Percentiles rank a stretch among this genome's conserved stretches.
Evolutionary conservation across 1,140 invertebrate species (phyloP).

Genomic region (Brachionus plicatilis): DNA sequence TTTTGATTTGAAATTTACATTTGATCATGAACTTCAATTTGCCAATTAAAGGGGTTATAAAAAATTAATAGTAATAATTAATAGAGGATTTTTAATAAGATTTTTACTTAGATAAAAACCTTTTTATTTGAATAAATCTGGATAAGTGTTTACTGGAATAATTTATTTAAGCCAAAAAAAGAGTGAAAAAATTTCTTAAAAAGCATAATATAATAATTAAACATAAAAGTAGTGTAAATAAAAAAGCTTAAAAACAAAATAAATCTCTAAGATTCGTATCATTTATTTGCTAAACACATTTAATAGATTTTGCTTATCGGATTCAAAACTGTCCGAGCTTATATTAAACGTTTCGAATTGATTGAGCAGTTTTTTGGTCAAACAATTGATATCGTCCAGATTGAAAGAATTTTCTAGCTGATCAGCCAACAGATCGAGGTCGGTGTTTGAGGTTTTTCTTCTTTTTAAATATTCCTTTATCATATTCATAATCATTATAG

Average conservation of each 20-base stretch:
- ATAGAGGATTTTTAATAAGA: no score
- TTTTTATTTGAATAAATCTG: background rate
- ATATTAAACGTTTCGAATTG: constrained; percentile 41
- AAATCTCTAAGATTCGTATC: background rate
- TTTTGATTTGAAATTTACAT: no score
- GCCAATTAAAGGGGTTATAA: no score
- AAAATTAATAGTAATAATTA: no score
- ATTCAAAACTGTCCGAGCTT: background rate
- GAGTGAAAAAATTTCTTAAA: background rate
- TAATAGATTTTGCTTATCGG: background rate
- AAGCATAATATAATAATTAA: background rate
- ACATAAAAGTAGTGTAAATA: background rate
- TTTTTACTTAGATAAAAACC: background rate
- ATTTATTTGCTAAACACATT: background rate
- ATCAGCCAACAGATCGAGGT: constrained; percentile 25
- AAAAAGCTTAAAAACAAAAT: background rate
- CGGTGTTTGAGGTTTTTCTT: constrained; percentile 31
- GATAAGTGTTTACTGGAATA: background rate
- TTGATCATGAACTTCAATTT: no score
- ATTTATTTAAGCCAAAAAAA: background rate
- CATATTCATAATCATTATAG: constrained; percentile 24
- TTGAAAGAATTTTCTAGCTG: constrained; percentile 36
- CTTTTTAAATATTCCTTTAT: constrained; percentile 42
- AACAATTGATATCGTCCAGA: constrained; percentile 41
- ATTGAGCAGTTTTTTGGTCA: constrained; percentile 41